Evolutionary conservation across 2,797 vertebrate genomes (phyloP).

Genomic region (Arrhamphus sclerolepis): DNA sequence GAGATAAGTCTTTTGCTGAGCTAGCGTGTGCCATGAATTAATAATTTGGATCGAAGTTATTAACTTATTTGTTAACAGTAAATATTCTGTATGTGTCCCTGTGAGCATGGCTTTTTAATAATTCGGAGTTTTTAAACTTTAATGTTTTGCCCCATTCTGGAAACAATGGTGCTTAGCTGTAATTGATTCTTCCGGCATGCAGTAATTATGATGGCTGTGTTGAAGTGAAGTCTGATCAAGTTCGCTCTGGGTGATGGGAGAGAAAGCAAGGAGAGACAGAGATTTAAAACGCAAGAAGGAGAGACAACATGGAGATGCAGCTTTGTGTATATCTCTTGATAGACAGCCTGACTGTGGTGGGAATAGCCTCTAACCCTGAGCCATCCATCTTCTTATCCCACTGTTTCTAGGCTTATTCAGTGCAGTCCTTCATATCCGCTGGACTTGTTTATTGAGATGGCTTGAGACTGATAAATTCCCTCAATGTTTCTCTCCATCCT

Average conservation of each 20-base stretch:
- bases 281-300: conserved; percentile 46
- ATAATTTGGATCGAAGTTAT: conserved; percentile 77
- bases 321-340: conserved; percentile 42
- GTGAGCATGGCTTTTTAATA: conserved; percentile 79
- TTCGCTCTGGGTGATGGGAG: conserved; percentile 67
- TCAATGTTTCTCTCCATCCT: conserved; percentile 11
- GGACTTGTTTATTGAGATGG: conserved; percentile 36
- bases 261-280: conserved; percentile 32
- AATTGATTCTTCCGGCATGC: conserved; percentile 78
- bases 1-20: conserved; percentile 62
- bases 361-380: conserved; percentile 44
- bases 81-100: conserved; percentile 81
- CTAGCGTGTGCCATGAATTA: conserved; percentile 75
- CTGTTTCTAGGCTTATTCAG: conserved; percentile 19
- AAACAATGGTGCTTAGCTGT: conserved; percentile 79
- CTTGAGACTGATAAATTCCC: conserved; percentile 26
- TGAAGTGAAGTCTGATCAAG: conserved; percentile 54
- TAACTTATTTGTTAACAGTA: conserved; percentile 85
- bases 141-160: conserved; percentile 76
- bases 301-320: conserved; percentile 32
- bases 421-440: conserved; percentile 21
- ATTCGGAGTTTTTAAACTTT: conserved; percentile 80
- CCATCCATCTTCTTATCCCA: conserved; percentile 30
- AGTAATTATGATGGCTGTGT: conserved; percentile 75
- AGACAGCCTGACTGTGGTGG: conserved; percentile 41